Evolutionary conservation across 2,797 vertebrate genomes (phyloP), one percentile per base, ranked within the genome.

Genomic region (Gymnoscopelus microlampas): DNA sequence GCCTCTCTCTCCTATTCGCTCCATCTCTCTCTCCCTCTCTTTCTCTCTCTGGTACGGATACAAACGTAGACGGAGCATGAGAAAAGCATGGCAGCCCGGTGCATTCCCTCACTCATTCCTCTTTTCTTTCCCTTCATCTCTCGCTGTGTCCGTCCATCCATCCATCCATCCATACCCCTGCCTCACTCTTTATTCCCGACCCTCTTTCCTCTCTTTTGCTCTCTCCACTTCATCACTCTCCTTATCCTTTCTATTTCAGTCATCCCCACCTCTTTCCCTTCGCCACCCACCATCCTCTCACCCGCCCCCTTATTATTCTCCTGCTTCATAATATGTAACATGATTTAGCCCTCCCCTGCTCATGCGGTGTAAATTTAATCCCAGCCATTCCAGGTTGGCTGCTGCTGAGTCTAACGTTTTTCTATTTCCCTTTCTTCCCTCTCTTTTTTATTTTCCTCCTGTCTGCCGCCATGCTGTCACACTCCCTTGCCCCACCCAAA

Each of bases 331-430:
- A 89, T 91, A 89, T 87, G 87, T 89, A 89, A 88, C 87, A 86
- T 90, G 89, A 91, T 92, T 91, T 90, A 81, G 81, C 85, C 86
- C 80, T 81, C 82, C 84, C 81, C 85, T 89, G 88, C 89, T 92
- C 92, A 91, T 88, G 89, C 89, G 44, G 87, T 84, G 87, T 92
- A 85, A 88, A 90, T 91, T 87, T 87, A 89, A 91, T 91, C 87
- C 85, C 70, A 84, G 72, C 76, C 85, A 77, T 88, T 89, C 81
- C 82, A 78, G 79, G 80, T 89, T 87, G 83, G 83, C 79, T 84
- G 85, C 39, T 85, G 85, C 88, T 74, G 85, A 71, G n/a, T 83
- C 73, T 80, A 73, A 63, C 67, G 54, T 85, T 89, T 88, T 80
- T 79, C 76, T 77, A 23, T 58, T 12, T 60, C 13, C 68, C 68